A percentile compares a stretch with the other conserved stretches of the same genome.
These are phyloP conservation scores for Micropterix aruncella DNA, from an alignment of 2,888 invertebrate genomes.

Conservation along the genomic window DNA sequence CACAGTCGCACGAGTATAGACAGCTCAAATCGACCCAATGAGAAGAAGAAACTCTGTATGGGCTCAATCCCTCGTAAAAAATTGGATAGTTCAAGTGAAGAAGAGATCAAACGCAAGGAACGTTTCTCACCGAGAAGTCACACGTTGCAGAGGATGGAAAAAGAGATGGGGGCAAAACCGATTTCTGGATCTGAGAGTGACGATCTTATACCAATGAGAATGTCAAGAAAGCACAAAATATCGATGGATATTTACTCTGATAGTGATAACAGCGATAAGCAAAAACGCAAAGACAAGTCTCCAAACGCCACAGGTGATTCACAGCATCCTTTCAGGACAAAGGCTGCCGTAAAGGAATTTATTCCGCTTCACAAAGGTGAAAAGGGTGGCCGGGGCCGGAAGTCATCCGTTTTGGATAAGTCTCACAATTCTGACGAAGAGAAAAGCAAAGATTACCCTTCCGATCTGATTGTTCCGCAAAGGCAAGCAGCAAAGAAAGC, in stretches of 20 bases:
- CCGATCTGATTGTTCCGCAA: conserved; percentile 79
- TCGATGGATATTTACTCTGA: conserved; percentile 75
- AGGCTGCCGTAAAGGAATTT: conserved; percentile 77
- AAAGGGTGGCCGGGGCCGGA: conserved; percentile 28
- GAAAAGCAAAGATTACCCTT: conserved; percentile 45
- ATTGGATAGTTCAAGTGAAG: conserved; percentile 48
- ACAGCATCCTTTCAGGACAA: conserved; percentile 56
- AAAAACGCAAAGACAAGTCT: conserved; percentile 38
- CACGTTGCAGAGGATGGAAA: conserved; percentile 57
- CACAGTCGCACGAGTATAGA: conserved; percentile 27
- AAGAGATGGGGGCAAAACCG: conserved; percentile 51
- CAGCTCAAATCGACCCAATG: conserved; percentile 27
- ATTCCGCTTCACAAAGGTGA: conserved; percentile 33
- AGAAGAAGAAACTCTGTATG: conserved; percentile 34
- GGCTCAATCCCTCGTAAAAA: conserved; percentile 30
- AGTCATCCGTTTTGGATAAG: conserved; percentile 33
- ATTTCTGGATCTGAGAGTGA: conserved; percentile 63
- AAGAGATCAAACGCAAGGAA: conserved; percentile 37
- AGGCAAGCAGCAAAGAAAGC: conserved; percentile 85
- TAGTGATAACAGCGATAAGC: conserved; percentile 43
- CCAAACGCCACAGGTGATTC: conserved; percentile 52
- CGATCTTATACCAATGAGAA: conserved; percentile 53
- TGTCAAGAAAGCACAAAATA: conserved; percentile 39
- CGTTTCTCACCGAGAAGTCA: conserved; percentile 37
- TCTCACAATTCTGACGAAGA: conserved; percentile 27